Conservation (phyloP, 2,113 vertebrate species). For the Cynoglossus semilaevis region DNA sequence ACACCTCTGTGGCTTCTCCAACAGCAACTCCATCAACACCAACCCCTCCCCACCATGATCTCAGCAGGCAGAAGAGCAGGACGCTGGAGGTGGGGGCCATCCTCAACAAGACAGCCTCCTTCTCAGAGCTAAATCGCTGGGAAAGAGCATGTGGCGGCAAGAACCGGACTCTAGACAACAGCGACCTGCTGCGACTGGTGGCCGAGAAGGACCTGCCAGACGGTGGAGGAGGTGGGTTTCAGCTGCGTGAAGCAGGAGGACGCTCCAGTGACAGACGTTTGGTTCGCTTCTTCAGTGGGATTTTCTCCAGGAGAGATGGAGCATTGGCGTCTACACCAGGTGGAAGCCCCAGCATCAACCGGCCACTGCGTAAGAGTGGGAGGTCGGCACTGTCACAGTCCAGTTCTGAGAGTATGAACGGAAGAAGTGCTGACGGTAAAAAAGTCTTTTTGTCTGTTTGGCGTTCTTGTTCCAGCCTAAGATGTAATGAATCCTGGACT, state of each 20-base stretch:
- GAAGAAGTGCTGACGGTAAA: constrained; percentile 81
- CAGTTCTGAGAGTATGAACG: constrained; percentile 86
- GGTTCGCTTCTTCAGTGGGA: constrained; percentile 89
- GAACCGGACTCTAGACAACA: constrained; percentile 92
- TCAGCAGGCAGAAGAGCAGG: constrained; percentile 73
- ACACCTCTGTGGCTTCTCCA: too few species aligned
- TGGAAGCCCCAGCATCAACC: constrained; percentile 68
- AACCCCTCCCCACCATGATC: background rate
- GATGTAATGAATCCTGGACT: background rate
- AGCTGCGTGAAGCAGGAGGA: constrained; percentile 51
- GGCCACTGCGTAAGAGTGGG: constrained; percentile 68
- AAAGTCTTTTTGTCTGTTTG: background rate
- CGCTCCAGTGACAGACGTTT: constrained; percentile 78
- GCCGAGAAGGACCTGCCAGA: constrained; percentile 70
- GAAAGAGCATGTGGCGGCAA: constrained; percentile 79
- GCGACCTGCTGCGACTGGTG: constrained; percentile 84
- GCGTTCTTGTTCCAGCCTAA: background rate
- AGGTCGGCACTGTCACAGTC: constrained; percentile 72
- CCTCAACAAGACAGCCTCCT: constrained; percentile 78
- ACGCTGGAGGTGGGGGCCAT: constrained; percentile 83
- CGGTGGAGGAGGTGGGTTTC: constrained; percentile 46
- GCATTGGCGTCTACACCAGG: constrained; percentile 52
- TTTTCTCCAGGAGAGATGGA: constrained; percentile 83
- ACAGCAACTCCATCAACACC: constrained; percentile 15
- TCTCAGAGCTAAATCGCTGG: constrained; percentile 78